A percentile compares a stretch with the other conserved stretches of the same genome.
These are phyloP conservation scores for Typhlichthys eigenmanni DNA, from an alignment of 2,797 vertebrate genomes.

Conservation along the genomic window DNA sequence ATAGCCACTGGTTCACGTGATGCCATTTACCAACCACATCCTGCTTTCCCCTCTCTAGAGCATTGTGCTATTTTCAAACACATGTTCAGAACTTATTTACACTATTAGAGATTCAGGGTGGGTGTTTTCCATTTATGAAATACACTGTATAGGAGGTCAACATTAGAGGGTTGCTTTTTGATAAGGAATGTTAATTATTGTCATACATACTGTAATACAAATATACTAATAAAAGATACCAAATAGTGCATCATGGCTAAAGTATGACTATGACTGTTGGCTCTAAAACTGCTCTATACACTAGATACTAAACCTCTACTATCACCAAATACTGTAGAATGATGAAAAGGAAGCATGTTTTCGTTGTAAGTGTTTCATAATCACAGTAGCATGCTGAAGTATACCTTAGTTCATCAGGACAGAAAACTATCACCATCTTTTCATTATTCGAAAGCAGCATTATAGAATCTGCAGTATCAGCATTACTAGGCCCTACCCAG, in stretches of 20 bases:
- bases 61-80: conserved; percentile 44
- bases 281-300: not conserved
- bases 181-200: too few relatives aligned
- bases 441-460: not conserved
- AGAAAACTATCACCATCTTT: not conserved
- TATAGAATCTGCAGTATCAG: not conserved
- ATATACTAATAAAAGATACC: not conserved
- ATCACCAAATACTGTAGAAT: too few relatives aligned
- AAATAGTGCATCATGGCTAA: not conserved
- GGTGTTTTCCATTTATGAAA: conserved; percentile 28
- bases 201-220: too few relatives aligned
- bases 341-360: too few relatives aligned
- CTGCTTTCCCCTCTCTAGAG: conserved; percentile 26
- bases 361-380: too few relatives aligned
- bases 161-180: too few relatives aligned
- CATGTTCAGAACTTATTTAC: conserved; percentile 54
- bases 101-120: conserved; percentile 21
- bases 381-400: too few relatives aligned
- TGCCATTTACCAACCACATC: conserved; percentile 21
- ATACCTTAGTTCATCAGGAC: too few relatives aligned
- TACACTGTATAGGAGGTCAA: not conserved
- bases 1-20: conserved; percentile 16
- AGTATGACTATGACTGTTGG: not conserved
- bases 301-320: too few relatives aligned
- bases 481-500: not conserved